Evolutionary conservation across 2,888 invertebrate genomes (phyloP), one percentile per base, ranked within the genome.

Genomic region (Morpho deidamia): DNA sequence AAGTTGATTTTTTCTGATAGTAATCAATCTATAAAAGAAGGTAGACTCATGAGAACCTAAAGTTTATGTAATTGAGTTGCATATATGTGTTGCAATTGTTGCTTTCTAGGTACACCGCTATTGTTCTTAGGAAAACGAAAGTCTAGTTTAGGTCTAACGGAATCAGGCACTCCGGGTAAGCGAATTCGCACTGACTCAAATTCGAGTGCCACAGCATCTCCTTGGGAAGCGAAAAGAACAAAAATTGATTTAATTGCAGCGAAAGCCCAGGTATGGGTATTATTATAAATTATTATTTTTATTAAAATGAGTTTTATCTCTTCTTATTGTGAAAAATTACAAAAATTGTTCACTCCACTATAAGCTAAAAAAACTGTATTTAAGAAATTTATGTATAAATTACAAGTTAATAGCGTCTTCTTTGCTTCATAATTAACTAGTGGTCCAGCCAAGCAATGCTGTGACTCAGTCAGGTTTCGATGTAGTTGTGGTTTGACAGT

Each of bases 241-340:
- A 92, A 93, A 69, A 91, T 91, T 34, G 94, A 94, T 75, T 78
- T 94, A 46, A 83, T 94, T 55, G 93, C 92, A 67, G 91, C 93
- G 0, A 91, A 89, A 67, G 86, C 91, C 33, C 87, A 91, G 80
- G 92, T 91, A 49, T 7, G n/a, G 8, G 8, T 12, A 9, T 11
- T 12, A n/a, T 3, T 43, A 1, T n/a, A 12, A 9, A 8, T 43
- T 7, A 7, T 32, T 43, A 32, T 11, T 32, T 23, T 23, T 23
- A 23, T 23, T 5, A 23, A 23, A 23, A 23, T 23, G 23, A 1
- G 23, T 23, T 23, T n/a, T 5, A 23, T 23, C 23, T 23, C 23
- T 23, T 23, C 23, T 23, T 23, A 23, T 23, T 23, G 2, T 23
- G 23, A 5, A 1, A 23, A 23, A 23, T 23, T 5, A 23, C 23